Evolutionary conservation across 2,888 invertebrate genomes (phyloP).

Genomic region (Cotesia congregata): DNA sequence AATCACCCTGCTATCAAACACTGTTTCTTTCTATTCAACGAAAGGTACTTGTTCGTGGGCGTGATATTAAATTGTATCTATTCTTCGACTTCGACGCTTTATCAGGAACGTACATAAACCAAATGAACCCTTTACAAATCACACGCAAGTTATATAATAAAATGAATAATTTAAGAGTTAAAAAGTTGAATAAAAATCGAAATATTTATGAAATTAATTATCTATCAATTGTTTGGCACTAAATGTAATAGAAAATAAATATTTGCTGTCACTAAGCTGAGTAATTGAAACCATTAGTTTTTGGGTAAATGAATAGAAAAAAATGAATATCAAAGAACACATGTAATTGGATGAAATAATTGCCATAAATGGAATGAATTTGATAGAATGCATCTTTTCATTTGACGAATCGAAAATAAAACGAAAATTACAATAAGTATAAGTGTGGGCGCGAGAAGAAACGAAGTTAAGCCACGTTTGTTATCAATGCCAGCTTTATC

Average conservation of each 20-base stretch:
- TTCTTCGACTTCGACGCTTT: constrained; percentile 50
- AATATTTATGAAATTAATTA: no score
- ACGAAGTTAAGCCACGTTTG: neutral
- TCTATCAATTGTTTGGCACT: no score
- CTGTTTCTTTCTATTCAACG: constrained; percentile 25
- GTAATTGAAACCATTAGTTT: no score
- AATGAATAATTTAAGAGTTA: neutral
- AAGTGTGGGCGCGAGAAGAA: neutral
- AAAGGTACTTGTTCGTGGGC: constrained; percentile 57
- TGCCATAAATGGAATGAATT: neutral
- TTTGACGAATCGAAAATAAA: neutral
- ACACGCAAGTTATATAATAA: neutral
- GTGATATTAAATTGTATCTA: constrained; percentile 68
- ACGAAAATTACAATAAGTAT: neutral
- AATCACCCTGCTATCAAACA: neutral
- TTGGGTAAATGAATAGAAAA: no score
- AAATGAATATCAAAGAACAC: no score
- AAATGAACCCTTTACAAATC: constrained; percentile 10
- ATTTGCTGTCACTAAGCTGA: no score
- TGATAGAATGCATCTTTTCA: neutral
- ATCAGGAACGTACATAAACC: constrained; percentile 45
- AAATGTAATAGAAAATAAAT: no score
- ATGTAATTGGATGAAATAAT: no score
- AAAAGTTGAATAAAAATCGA: neutral
- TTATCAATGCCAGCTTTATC: neutral